Percentiles rank a stretch among this genome's conserved stretches.
Evolutionary conservation across 2,797 vertebrate genomes (phyloP).

Genomic region (Anabas testudineus): DNA sequence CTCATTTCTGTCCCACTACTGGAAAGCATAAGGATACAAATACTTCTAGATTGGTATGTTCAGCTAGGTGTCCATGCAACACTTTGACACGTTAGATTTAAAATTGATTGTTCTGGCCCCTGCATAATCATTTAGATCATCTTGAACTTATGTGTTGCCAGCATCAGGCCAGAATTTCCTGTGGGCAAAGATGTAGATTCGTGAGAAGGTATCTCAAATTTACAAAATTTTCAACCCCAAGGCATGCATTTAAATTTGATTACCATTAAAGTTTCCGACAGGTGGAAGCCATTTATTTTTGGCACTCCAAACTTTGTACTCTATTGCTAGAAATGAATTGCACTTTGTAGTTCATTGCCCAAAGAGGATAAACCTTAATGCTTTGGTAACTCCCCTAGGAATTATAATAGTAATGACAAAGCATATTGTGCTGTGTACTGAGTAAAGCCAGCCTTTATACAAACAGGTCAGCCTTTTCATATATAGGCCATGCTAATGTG

Average conservation of each 20-base stretch:
- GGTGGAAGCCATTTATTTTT: background rate
- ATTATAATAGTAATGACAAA: constrained; percentile 10
- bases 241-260: background rate
- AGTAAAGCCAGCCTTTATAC: constrained; percentile 29
- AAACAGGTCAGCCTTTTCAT: constrained; percentile 40
- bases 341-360: background rate
- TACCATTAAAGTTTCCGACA: background rate
- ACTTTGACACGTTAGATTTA: background rate
- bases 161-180: background rate
- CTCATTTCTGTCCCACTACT: constrained; percentile 6
- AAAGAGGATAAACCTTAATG: background rate
- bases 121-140: background rate
- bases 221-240: background rate
- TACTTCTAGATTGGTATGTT: background rate
- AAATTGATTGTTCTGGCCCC: too few species aligned
- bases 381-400: background rate
- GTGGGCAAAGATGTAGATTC: background rate
- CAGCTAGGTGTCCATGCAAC: background rate
- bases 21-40: background rate
- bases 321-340: background rate
- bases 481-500: constrained; percentile 59
- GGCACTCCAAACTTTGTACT: background rate
- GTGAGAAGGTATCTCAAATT: background rate
- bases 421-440: constrained; percentile 3
- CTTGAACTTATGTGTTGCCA: too few species aligned